Evolutionary conservation across 2,888 invertebrate genomes (phyloP).

Genomic region (Brachypalpus laphriformis): DNA sequence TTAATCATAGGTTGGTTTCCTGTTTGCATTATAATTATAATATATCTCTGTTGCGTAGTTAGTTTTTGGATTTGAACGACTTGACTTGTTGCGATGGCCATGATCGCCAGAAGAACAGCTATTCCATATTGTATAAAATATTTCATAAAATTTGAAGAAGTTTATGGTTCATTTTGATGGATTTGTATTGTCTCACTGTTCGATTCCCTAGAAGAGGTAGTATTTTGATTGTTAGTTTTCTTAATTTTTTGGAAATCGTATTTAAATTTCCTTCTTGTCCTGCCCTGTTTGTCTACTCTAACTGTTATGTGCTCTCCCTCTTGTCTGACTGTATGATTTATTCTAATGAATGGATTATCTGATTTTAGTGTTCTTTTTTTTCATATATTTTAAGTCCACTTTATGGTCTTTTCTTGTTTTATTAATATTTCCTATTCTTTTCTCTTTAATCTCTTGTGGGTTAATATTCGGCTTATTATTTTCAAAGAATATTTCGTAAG

Average conservation of each 20-base stretch:
- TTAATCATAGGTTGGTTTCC: background rate
- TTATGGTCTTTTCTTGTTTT: background rate
- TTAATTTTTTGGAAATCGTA: too few relatives aligned
- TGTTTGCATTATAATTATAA: too few relatives aligned
- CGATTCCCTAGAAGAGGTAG: too few relatives aligned
- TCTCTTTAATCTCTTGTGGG: background rate
- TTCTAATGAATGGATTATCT: too few relatives aligned
- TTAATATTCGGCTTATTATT: constrained; percentile 2
- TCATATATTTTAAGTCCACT: constrained; percentile 2
- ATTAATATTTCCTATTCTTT: background rate
- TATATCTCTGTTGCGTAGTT: too few relatives aligned
- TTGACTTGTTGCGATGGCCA: background rate
- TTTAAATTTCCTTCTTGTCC: too few relatives aligned
- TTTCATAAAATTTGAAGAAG: background rate
- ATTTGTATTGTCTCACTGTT: too few relatives aligned
- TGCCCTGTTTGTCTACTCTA: too few relatives aligned
- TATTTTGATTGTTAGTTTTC: too few relatives aligned
- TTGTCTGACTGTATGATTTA: too few relatives aligned
- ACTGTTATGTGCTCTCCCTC: too few relatives aligned
- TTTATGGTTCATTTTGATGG: background rate
- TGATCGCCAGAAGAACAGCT: background rate
- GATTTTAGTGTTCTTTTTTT: background rate
- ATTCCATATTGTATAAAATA: background rate
- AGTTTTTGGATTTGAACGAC: too few relatives aligned
- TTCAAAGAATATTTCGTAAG: background rate